Conservation (phyloP, 2,888 invertebrate species). For the Gonocerus acuteangulatus region DNA sequence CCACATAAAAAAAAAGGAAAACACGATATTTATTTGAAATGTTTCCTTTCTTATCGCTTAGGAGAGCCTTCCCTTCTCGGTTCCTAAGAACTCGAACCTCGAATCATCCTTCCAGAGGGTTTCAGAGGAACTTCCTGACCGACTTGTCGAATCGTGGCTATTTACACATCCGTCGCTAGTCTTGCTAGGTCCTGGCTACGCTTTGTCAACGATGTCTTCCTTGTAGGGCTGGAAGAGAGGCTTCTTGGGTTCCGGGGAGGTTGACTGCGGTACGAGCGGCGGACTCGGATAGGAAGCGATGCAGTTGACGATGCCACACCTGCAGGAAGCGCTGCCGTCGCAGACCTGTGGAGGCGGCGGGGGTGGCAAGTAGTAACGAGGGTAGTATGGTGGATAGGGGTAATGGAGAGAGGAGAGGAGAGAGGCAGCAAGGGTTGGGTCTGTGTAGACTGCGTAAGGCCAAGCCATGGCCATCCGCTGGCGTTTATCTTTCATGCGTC, state of each 20-base stretch:
- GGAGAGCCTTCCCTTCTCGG: too few relatives aligned
- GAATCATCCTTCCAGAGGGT: too few relatives aligned
- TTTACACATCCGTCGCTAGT: too few relatives aligned
- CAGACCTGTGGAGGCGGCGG: conserved; percentile 29
- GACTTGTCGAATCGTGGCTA: too few relatives aligned
- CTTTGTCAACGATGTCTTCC: conserved; percentile 43
- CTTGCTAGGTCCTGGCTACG: neutral
- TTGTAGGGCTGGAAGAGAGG: conserved; percentile 73
- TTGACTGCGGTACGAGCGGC: conserved; percentile 43
- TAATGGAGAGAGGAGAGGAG: conserved; percentile 82
- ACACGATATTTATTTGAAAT: too few relatives aligned
- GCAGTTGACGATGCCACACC: conserved; percentile 42
- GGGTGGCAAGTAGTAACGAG: conserved; percentile 30
- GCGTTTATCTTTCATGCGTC: conserved; percentile 94
- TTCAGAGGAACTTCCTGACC: too few relatives aligned
- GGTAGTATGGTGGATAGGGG: conserved; percentile 50
- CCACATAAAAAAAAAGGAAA: too few relatives aligned
- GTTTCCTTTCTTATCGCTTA: too few relatives aligned
- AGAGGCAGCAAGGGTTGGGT: conserved; percentile 87
- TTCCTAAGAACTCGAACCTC: too few relatives aligned
- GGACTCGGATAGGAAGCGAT: conserved; percentile 36
- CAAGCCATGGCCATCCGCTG: conserved; percentile 89
- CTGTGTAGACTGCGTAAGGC: conserved; percentile 91
- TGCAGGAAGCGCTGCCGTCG: conserved; percentile 42
- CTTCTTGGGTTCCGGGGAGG: conserved; percentile 42